Conservation (phyloP, 2,113 vertebrate genomes). For the Odontophorus gujanensis region DNA sequence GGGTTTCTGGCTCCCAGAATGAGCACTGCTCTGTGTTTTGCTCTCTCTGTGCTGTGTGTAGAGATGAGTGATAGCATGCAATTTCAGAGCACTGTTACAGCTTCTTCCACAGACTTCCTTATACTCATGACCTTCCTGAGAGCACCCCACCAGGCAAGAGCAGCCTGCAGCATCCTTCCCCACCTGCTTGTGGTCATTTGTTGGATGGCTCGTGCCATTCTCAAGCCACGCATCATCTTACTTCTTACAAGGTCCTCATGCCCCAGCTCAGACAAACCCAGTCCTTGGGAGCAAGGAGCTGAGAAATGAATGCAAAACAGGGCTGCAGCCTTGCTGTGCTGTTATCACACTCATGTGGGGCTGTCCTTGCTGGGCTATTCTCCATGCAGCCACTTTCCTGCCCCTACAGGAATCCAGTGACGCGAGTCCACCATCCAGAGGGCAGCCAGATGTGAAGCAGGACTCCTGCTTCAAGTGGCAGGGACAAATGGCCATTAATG, state of each 20-base stretch:
- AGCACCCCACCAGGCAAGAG: neutral
- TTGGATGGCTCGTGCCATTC: fast-evolving
- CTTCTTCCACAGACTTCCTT: neutral
- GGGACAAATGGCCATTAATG: neutral
- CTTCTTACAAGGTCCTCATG: neutral
- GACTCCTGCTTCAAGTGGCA: neutral
- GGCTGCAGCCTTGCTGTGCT: neutral
- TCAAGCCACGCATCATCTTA: neutral
- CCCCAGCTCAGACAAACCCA: neutral
- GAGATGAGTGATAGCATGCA: neutral
- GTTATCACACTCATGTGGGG: too few species aligned
- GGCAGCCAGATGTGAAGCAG: neutral
- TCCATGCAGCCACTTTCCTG: neutral
- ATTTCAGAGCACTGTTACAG: neutral
- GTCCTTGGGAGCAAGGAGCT: neutral
- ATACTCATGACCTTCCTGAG: neutral
- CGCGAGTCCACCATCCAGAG: too few species aligned
- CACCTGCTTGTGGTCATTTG: neutral
- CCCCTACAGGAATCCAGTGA: neutral
- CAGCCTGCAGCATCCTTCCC: neutral
- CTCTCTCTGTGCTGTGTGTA: neutral
- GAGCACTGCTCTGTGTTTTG: neutral
- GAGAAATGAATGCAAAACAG: too few species aligned
- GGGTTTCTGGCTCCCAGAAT: neutral
- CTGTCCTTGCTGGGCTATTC: neutral